phyloP scores from a whole-genome alignment of 2,888 invertebrate genomes.

The Pristionchus mayeri region DNA sequence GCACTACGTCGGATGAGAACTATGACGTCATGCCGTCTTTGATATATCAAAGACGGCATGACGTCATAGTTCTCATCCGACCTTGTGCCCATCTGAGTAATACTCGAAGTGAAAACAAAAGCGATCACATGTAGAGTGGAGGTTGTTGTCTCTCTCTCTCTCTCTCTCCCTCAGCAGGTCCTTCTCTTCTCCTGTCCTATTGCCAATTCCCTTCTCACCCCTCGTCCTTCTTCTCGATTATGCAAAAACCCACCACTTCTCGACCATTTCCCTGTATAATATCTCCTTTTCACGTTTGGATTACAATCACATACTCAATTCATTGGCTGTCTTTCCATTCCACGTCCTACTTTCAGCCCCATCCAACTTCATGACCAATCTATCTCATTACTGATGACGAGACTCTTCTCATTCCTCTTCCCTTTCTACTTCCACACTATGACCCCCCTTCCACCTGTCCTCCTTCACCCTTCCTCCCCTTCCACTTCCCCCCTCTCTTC shows the following conservation, averaged over 20 bases:
- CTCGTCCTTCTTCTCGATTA: background rate
- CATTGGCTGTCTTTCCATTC: background rate
- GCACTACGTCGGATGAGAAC: too few species aligned
- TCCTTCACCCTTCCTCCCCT: background rate
- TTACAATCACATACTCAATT: background rate
- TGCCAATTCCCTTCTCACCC: background rate
- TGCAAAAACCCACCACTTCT: background rate
- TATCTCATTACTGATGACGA: background rate
- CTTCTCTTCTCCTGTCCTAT: background rate
- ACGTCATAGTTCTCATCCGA: too few species aligned
- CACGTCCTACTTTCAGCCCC: background rate
- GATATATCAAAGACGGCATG: too few species aligned
- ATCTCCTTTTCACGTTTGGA: background rate
- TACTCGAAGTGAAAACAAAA: too few species aligned
- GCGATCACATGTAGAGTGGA: background rate
- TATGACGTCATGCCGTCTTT: too few species aligned
- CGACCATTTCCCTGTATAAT: background rate
- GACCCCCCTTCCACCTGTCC: background rate
- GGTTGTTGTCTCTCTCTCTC: background rate
- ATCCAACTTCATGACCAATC: constrained; percentile 4
- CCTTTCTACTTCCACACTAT: background rate
- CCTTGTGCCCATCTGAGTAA: too few species aligned
- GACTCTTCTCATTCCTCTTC: background rate
- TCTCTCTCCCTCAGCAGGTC: background rate
- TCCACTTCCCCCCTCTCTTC: background rate